Percentiles rank a stretch among this genome's conserved stretches.
Evolutionary conservation across 2,113 vertebrate genomes (phyloP).

Genomic region (Corythoichthys haematopterus): DNA sequence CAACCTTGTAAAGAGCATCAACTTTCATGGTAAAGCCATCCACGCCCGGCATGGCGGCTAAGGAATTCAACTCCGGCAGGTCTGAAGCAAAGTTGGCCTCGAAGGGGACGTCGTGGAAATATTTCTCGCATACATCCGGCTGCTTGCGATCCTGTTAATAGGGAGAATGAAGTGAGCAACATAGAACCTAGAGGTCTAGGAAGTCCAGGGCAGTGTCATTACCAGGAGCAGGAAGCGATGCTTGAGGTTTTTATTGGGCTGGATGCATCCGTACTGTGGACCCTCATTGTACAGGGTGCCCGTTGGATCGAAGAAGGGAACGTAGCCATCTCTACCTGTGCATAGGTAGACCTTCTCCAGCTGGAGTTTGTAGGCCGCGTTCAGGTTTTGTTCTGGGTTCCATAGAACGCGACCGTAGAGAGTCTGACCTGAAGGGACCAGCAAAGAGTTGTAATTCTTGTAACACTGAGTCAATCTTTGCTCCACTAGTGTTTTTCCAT

Average conservation of each 20-base stretch:
- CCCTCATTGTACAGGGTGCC: conserved; percentile 95
- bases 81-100: conserved; percentile 89
- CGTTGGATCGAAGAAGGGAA: conserved; percentile 94
- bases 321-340: conserved; percentile 88
- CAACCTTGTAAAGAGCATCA: conserved; percentile 93
- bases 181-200: background rate
- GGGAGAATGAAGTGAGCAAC: background rate
- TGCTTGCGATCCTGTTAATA: conserved; percentile 85
- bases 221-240: conserved; percentile 94
- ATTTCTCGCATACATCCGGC: conserved; percentile 84
- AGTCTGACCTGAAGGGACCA: conserved; percentile 79
- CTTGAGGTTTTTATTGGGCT: conserved; percentile 91
- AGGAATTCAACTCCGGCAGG: conserved; percentile 75
- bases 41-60: conserved; percentile 85
- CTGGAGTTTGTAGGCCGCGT: conserved; percentile 88
- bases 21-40: conserved; percentile 96
- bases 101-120: conserved; percentile 94
- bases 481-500: no score
- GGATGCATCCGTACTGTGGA: conserved; percentile 95
- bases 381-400: conserved; percentile 94
- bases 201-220: conserved; percentile 1
- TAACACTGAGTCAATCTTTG: background rate
- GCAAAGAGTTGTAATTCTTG: conserved; percentile 8
- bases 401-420: conserved; percentile 91
- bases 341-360: conserved; percentile 97